phyloP scores from a whole-genome alignment of 2,113 vertebrate species.

The Protobothrops flavoviridis region DNA sequence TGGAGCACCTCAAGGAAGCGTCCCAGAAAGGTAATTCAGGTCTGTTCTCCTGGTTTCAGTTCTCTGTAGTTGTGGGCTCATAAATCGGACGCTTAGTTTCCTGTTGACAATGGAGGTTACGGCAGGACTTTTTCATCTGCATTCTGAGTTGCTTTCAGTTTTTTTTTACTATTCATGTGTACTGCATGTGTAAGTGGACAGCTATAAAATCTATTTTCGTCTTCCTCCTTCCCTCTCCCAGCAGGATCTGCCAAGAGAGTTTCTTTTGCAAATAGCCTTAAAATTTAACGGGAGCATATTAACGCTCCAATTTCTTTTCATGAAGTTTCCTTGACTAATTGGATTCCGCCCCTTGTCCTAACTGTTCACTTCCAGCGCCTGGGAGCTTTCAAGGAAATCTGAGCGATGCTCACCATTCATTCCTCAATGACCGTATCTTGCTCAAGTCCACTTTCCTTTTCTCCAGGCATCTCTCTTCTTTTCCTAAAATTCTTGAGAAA shows the following conservation, averaged over 20 bases:
- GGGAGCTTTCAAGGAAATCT: slow-evolving; percentile 16
- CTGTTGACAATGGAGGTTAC: background rate
- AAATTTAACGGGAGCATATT: background rate
- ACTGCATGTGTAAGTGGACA: background rate
- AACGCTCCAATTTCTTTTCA: background rate
- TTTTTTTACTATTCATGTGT: rapidly evolving
- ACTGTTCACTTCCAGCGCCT: background rate
- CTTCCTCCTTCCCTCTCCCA: background rate
- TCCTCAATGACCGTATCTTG: slow-evolving; percentile 4
- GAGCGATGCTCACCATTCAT: slow-evolving; percentile 26
- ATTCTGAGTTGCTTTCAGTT: background rate
- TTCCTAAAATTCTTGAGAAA: background rate
- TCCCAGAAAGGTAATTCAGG: background rate
- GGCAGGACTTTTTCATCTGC: rapidly evolving
- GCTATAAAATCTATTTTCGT: background rate
- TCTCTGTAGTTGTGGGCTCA: background rate
- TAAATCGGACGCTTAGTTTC: background rate
- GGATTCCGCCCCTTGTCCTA: background rate
- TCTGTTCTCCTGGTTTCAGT: background rate
- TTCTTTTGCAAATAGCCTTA: background rate
- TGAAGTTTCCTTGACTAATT: background rate
- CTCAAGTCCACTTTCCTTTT: background rate
- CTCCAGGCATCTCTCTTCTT: slow-evolving; percentile 25
- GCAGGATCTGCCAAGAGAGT: background rate
- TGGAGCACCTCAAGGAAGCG: background rate